A percentile compares a stretch with the other conserved stretches of the same genome.
Evolutionary conservation across 2,113 vertebrate species (phyloP).

Genomic region (Lepus americanus): DNA sequence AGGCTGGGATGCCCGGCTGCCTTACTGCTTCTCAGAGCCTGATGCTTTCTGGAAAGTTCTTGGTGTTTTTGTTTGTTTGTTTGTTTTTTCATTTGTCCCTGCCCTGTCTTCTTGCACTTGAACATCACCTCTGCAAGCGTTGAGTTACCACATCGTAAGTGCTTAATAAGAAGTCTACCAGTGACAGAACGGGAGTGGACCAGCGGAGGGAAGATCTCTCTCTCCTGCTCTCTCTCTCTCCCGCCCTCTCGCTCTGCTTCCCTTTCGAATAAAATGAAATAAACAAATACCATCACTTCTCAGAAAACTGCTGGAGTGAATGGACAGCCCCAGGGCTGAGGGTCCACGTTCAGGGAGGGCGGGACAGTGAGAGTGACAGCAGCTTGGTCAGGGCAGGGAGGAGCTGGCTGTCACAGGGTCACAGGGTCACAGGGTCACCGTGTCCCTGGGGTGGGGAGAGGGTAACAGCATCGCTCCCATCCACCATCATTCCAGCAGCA

Average conservation of each 20-base stretch:
- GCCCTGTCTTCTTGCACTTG: not conserved
- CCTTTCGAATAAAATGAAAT: no score
- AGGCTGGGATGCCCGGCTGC: not conserved
- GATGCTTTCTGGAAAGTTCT: not conserved
- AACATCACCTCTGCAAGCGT: not conserved
- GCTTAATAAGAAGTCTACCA: not conserved
- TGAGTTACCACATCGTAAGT: not conserved
- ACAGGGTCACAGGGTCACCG: not conserved
- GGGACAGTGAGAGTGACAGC: not conserved
- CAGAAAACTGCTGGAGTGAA: not conserved
- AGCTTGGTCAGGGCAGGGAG: not conserved
- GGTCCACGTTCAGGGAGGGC: not conserved
- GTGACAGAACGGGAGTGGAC: not conserved
- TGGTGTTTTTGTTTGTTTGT: not conserved
- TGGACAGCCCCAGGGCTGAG: not conserved
- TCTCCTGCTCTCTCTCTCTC: no score
- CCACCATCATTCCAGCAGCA: not conserved
- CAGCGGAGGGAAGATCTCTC: no score
- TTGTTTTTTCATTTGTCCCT: not conserved
- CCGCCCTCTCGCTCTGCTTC: no score
- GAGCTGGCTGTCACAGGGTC: not conserved
- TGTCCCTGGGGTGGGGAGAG: not conserved
- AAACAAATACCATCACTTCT: no score
- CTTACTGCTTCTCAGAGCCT: not conserved
- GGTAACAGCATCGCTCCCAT: no score